phyloP scores from a whole-genome alignment of 2,888 invertebrate species.

The Lysandra coridon region DNA sequence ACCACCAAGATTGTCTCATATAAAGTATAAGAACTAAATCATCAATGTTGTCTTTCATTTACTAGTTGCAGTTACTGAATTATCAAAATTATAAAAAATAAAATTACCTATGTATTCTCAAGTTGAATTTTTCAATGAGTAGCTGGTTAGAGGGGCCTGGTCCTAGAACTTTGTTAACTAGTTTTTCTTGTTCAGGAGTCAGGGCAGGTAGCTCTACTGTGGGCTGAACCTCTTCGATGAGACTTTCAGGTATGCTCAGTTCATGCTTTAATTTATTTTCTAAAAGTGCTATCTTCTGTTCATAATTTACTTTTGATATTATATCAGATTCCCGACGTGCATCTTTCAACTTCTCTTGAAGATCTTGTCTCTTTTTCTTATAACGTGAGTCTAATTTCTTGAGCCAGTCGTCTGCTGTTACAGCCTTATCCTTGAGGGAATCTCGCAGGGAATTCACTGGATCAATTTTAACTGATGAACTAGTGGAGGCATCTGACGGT shows the following conservation, averaged over 20 bases:
- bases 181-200: constrained; percentile 83
- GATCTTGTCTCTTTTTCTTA: constrained; percentile 62
- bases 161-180: constrained; percentile 80
- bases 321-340: constrained; percentile 71
- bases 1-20: no score
- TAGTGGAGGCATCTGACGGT: constrained; percentile 66
- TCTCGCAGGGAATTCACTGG: constrained; percentile 81
- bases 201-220: constrained; percentile 79
- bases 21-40: no score
- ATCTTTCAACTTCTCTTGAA: constrained; percentile 69
- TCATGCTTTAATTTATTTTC: constrained; percentile 70
- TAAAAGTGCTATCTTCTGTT: constrained; percentile 68
- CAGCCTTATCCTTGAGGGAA: constrained; percentile 73
- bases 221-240: constrained; percentile 68
- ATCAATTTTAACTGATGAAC: constrained; percentile 63
- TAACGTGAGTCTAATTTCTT: constrained; percentile 72
- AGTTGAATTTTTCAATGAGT: constrained; percentile 79
- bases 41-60: no score
- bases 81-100: constrained; percentile 13
- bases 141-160: constrained; percentile 83
- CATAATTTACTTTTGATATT: constrained; percentile 70
- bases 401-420: constrained; percentile 78
- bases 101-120: constrained; percentile 67
- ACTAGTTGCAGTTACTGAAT: no score
- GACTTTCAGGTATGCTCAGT: constrained; percentile 74